Conservation (phyloP, 2,113 vertebrate genomes). For the Fulica atra region DNA sequence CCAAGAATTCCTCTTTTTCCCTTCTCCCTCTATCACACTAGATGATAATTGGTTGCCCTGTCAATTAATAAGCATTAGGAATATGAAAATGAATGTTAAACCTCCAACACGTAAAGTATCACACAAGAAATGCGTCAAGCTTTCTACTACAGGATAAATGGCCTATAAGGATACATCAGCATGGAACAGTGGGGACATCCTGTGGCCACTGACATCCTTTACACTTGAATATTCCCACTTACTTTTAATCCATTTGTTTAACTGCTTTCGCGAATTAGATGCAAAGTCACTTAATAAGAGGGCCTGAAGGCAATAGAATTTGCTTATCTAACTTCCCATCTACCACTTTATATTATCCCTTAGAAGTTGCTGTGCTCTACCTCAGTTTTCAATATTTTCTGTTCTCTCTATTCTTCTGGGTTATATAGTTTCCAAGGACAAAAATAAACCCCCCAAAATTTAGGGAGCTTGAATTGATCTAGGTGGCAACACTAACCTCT, state of each 20-base stretch:
- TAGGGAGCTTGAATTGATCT: not conserved
- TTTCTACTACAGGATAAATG: not conserved
- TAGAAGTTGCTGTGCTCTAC: not conserved
- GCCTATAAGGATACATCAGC: not conserved
- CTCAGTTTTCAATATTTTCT: not conserved
- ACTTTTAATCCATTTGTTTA: not conserved
- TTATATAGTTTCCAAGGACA: not conserved
- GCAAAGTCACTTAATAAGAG: not conserved
- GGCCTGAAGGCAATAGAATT: not conserved
- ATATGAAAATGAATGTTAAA: not conserved
- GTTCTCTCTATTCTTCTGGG: not conserved
- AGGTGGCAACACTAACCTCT: not conserved
- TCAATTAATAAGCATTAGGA: not conserved
- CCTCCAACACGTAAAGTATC: not conserved
- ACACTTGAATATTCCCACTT: not conserved
- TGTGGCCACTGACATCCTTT: conserved; percentile 41
- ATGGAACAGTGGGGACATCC: conserved; percentile 61
- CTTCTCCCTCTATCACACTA: not conserved
- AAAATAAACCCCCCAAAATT: not conserved
- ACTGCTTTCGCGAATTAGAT: not conserved
- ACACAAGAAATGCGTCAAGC: not conserved
- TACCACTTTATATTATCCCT: not conserved
- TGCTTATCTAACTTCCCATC: not conserved
- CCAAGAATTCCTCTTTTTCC: not conserved
- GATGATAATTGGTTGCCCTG: not conserved